Conservation (phyloP, 2,797 vertebrate species). For the Argya squamiceps region DNA sequence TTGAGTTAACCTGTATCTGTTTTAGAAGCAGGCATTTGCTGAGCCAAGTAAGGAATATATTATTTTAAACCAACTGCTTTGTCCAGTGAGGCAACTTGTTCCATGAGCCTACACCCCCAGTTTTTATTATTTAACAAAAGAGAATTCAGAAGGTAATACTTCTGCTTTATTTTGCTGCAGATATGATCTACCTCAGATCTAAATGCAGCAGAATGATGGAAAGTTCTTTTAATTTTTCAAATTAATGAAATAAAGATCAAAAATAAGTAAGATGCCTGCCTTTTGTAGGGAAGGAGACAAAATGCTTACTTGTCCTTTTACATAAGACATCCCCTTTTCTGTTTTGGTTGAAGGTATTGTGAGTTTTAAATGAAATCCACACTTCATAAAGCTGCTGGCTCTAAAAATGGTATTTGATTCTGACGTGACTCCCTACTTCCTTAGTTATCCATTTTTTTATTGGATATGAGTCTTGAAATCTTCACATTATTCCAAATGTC, state of each 20-base stretch:
- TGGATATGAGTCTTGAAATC: background rate
- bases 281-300: background rate
- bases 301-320: background rate
- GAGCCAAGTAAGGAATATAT: background rate
- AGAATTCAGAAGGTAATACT: background rate
- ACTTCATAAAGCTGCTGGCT: background rate
- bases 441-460: background rate
- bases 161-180: background rate
- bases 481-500: background rate
- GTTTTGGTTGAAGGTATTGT: background rate
- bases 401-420: background rate
- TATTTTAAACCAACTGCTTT: background rate
- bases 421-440: background rate
- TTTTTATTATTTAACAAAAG: background rate
- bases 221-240: background rate
- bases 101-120: rapidly evolving
- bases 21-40: background rate
- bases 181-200: background rate
- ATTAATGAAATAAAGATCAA: background rate
- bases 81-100: background rate
- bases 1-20: background rate
- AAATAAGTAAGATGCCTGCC: background rate
- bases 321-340: background rate
- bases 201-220: background rate
- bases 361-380: background rate